Percentiles rank a stretch among this genome's conserved stretches.
Evolutionary conservation across 2,113 vertebrate species (phyloP).

Genomic region (Oncorhynchus gorbuscha): DNA sequence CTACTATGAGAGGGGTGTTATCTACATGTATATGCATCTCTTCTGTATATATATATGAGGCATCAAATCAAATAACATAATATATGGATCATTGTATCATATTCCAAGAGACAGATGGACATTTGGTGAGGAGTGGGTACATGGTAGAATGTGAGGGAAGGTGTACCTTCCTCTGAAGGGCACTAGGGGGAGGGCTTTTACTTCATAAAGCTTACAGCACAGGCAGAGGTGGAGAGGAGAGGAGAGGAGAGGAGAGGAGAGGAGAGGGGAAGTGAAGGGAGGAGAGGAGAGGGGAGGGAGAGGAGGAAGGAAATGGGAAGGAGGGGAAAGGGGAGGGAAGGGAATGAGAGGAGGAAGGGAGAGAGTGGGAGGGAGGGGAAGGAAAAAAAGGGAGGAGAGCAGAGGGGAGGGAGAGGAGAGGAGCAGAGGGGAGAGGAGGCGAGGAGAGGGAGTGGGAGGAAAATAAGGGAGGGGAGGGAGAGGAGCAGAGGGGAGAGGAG

Average conservation of each 20-base stretch:
- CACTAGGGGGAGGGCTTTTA: conserved; percentile 71
- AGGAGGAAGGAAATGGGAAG: conserved; percentile 40
- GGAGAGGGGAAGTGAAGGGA: neutral
- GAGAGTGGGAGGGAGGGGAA: neutral
- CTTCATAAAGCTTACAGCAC: conserved; percentile 40
- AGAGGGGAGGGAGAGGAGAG: neutral
- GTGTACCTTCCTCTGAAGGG: conserved; percentile 39
- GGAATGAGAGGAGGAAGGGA: neutral
- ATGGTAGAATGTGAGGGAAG: neutral
- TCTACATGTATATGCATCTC: neutral
- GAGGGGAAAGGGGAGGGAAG: too few species aligned
- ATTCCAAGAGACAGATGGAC: neutral
- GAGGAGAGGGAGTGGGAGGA: neutral
- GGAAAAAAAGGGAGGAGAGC: too few species aligned
- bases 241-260: neutral
- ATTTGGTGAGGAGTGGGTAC: conserved; percentile 11
- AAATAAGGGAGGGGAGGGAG: conserved; percentile 10
- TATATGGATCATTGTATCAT: too few species aligned
- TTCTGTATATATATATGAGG: too few species aligned
- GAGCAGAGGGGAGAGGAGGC: neutral
- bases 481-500: too few species aligned
- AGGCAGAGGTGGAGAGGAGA: conserved; percentile 24
- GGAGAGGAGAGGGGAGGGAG: conserved; percentile 28
- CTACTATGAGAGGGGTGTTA: neutral
- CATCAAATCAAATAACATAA: too few species aligned